phyloP scores from a whole-genome alignment of 2,888 invertebrate species.

The Timema cristinae region DNA sequence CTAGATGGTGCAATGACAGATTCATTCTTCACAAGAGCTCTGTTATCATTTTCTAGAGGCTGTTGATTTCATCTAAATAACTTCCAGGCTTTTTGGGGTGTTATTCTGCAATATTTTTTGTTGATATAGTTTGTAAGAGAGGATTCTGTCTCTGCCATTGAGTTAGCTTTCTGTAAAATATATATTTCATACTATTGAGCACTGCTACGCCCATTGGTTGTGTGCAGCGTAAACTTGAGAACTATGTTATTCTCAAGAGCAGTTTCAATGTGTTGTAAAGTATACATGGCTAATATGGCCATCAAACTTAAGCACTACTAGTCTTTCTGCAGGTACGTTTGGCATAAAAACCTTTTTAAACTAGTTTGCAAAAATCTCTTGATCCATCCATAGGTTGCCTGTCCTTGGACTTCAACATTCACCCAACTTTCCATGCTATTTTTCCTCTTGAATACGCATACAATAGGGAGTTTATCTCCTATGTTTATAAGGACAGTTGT shows the following conservation, averaged over 20 bases:
- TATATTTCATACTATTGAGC: background rate
- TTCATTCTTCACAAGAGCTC: conserved; percentile 1
- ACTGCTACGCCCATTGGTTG: background rate
- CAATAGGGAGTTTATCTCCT: background rate
- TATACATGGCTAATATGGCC: conserved; percentile 1
- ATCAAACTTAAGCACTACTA: background rate
- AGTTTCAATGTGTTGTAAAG: background rate
- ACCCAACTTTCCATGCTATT: background rate
- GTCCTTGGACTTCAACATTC: background rate
- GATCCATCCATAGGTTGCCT: background rate
- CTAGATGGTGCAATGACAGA: background rate
- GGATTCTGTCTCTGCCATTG: background rate
- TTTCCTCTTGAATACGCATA: background rate
- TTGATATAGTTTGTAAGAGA: background rate
- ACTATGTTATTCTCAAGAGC: background rate
- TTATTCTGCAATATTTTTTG: background rate
- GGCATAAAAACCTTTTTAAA: background rate
- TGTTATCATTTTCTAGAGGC: background rate
- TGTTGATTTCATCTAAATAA: background rate
- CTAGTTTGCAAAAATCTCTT: background rate
- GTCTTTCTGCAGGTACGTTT: background rate
- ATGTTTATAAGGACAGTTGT: background rate
- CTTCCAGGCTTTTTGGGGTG: background rate
- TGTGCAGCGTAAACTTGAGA: background rate
- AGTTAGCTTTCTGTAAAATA: background rate